phyloP scores from a whole-genome alignment of 2,113 vertebrate species.

The Phocoena phocoena region DNA sequence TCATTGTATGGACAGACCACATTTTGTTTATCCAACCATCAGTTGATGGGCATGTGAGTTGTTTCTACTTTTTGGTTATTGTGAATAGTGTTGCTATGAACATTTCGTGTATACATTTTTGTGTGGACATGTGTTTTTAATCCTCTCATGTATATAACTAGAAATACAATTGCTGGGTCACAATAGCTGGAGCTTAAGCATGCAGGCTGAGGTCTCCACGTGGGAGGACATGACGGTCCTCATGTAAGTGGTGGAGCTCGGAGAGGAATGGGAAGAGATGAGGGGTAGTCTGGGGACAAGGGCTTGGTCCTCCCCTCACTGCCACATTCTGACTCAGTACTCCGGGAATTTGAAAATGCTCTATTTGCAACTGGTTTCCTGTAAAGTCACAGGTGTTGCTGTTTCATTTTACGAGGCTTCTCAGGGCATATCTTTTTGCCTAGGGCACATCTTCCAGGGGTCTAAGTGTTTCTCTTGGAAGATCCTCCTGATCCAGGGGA shows the following conservation, averaged over 20 bases:
- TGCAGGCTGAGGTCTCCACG: neutral
- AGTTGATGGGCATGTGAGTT: neutral
- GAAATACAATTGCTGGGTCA: neutral
- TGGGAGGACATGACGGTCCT: neutral
- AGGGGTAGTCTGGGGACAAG: neutral
- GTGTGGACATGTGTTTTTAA: neutral
- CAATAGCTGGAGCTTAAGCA: neutral
- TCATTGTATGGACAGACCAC: neutral
- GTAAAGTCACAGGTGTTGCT: neutral
- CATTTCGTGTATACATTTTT: neutral
- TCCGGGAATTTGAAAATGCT: neutral
- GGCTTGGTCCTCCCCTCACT: neutral
- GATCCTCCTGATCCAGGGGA: neutral
- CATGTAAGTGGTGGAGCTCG: neutral
- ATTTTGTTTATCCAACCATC: neutral
- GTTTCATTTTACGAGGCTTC: neutral
- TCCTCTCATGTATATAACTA: neutral
- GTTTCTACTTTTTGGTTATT: neutral
- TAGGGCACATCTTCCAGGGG: neutral
- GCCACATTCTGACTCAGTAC: neutral
- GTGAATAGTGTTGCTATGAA: neutral
- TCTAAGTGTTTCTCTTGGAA: neutral
- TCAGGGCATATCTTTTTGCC: neutral
- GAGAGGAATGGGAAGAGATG: neutral
- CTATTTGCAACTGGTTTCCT: neutral